Evolutionary conservation across 1,140 invertebrate species (phyloP), one percentile per base, ranked within the genome.

Genomic region (Sycobia sp.): DNA sequence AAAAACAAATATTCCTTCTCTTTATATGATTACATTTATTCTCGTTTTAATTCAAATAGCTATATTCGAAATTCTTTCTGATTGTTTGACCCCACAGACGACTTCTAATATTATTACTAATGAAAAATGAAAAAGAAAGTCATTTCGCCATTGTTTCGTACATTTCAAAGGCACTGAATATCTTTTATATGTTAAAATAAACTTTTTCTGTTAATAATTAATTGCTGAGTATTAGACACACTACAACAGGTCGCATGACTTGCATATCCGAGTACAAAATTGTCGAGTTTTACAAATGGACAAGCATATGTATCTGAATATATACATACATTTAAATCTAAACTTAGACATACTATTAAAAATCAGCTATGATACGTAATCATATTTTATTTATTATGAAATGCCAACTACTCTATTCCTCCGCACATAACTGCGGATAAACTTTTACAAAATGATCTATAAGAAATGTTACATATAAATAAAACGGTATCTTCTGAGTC

Each of bases 81-180:
- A 54, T 46, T 56, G 41, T 7, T n/a, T 20, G 49, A 46, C n/a
- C 46, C 29, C 27, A 62, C 16, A 56, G 32, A 54, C 20, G 34
- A 39, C 14, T 43, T 16, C 4, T 25, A 20, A 13, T 41, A 16
- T 25, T 4, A 1, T 43, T 53, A 44, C 18, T 53, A 61, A 20
- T 46, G 13, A 50, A 22, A 60, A 49, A 43, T 38, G 43, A 49
- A 55, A 32, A 43, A 46, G 32, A 22, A 20, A n/a, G 27, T 39
- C 56, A 29, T 10, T 0, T 51, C 36, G 25, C 51, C 27, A 29
- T 16, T 46, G 4, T 57, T 41, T 32, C 18, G 20, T 46, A 55
- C 23, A 23, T 23, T 46, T 36, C 23, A 62, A 62, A 62, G 60
- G 60, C 51, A 62, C 60, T 62, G 49, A 49, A 62, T 55, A 36